Evolutionary conservation across 2,888 invertebrate species (phyloP), one percentile per base, ranked within the genome.

Genomic region (Thymelicus sylvestris): DNA sequence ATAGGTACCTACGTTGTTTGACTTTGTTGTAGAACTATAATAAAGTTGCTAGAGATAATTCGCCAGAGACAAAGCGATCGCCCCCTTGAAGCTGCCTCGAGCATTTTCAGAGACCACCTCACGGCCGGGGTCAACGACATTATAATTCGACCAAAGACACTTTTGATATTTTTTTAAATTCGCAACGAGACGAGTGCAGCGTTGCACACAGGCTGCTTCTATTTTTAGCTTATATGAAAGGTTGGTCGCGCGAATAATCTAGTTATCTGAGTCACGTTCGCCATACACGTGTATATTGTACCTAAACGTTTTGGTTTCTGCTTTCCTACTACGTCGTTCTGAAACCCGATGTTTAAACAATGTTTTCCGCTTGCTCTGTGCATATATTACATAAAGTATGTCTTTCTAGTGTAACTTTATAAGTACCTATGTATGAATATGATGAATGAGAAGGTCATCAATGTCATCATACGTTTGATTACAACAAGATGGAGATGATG

Each of bases 151-250:
- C 65, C 41, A 60, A 65, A 69, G 64, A 31, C 48, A 59, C 48
- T 59, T 60, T 31, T 47, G 74, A 70, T 71, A 74, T 24, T 41
- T 64, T 68, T 71, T 71, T 65, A 59, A 59, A 73, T 68, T 64
- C 41, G 52, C 64, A 60, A 65, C 60, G 71, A 64, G 38, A 66
- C 69, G 68, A 72, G 71, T 77, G 76, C 74, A 75, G 73, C 76
- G 76, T 76, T 76, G 75, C 66, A 71, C 75, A 71, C 71, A 67
- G 79, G 79, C 78, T 77, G 67, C 74, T 73, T 83, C 83, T 86
- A 86, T 86, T 83, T 84, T 80, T 86, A 86, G 83, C 74, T 73
- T 71, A 75, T 76, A 82, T 80, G 83, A 82, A 85, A 87, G 85
- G 87, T 74, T 76, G 75, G 72, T 75, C 81, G 80, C 79, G 79